Evolutionary conservation across 30 jellyfish, hydroid and myxozoan genomes (phyloP).

Genomic region (Hydractinia echinata): DNA sequence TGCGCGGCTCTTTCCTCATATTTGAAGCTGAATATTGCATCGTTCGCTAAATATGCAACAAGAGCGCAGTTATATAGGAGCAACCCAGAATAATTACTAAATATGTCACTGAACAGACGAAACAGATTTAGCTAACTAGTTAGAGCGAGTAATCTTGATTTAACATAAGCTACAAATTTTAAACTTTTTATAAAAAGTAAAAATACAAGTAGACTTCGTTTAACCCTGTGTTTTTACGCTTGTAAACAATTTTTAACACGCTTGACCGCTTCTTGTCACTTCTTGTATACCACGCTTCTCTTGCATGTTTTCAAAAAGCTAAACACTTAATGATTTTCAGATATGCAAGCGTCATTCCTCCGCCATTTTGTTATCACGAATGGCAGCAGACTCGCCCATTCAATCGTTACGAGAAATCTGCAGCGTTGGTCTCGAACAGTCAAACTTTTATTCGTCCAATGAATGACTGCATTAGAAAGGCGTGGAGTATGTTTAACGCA

Average conservation of each 20-base stretch:
- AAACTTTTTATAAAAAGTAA: too few species aligned
- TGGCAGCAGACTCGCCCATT: conserved; percentile 78
- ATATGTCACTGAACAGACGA: too few species aligned
- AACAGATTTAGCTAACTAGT: too few species aligned
- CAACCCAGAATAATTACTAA: too few species aligned
- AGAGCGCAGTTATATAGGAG: too few species aligned
- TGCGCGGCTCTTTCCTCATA: neutral
- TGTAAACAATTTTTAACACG: neutral
- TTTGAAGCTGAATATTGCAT: neutral
- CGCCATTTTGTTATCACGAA: conserved; percentile 23
- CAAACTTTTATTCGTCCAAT: conserved; percentile 74
- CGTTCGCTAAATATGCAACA: too few species aligned
- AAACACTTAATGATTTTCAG: neutral
- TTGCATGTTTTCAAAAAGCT: neutral
- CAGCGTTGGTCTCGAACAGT: conserved; percentile 78
- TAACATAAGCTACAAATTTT: too few species aligned
- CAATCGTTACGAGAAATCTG: conserved; percentile 76
- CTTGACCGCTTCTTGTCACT: neutral
- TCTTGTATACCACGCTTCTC: neutral
- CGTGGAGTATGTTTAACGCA: conserved; percentile 91
- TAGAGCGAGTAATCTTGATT: too few species aligned
- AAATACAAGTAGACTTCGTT: too few species aligned
- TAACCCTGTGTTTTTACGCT: too few species aligned
- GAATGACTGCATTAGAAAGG: conserved; percentile 53
- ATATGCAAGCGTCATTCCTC: conserved; percentile 24